Percentiles rank a stretch among this genome's conserved stretches.
phyloP scores from a whole-genome alignment of 2,797 vertebrate species.

The Megalops cyprinoides region DNA sequence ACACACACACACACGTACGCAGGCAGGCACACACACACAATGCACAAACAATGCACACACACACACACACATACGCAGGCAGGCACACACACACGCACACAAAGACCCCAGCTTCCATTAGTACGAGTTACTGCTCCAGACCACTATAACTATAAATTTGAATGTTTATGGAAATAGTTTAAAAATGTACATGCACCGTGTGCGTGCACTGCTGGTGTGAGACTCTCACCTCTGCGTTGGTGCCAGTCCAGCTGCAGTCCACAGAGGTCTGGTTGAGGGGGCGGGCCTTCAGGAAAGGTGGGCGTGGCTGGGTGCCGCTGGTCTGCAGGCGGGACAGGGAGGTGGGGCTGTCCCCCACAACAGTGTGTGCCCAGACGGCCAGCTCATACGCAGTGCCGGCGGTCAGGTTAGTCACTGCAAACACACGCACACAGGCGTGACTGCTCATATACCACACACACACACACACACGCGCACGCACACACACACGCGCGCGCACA shows the following conservation, averaged over 20 bases:
- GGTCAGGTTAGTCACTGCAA: slow-evolving; percentile 85
- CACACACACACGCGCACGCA: background rate
- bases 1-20: background rate
- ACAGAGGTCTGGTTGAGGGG: slow-evolving; percentile 92
- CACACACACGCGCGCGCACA: background rate
- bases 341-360: slow-evolving; percentile 89
- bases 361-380: slow-evolving; percentile 90
- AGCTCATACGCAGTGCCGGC: slow-evolving; percentile 90
- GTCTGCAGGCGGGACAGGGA: slow-evolving; percentile 83
- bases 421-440: slow-evolving; percentile 26
- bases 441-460: too few relatives aligned
- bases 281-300: slow-evolving; percentile 86
- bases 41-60: slow-evolving; percentile 49
- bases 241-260: slow-evolving; percentile 88
- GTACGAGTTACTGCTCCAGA: too few relatives aligned
- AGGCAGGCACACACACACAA: background rate
- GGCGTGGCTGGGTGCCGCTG: slow-evolving; percentile 72
- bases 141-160: too few relatives aligned
- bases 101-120: too few relatives aligned
- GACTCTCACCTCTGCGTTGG: slow-evolving; percentile 75
- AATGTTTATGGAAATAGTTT: too few relatives aligned
- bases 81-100: too few relatives aligned
- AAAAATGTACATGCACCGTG: background rate
- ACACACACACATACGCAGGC: too few relatives aligned
- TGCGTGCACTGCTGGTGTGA: background rate